phyloP scores from a whole-genome alignment of 35 echinoderm and acorn worm species.

The Anneissia japonica region DNA sequence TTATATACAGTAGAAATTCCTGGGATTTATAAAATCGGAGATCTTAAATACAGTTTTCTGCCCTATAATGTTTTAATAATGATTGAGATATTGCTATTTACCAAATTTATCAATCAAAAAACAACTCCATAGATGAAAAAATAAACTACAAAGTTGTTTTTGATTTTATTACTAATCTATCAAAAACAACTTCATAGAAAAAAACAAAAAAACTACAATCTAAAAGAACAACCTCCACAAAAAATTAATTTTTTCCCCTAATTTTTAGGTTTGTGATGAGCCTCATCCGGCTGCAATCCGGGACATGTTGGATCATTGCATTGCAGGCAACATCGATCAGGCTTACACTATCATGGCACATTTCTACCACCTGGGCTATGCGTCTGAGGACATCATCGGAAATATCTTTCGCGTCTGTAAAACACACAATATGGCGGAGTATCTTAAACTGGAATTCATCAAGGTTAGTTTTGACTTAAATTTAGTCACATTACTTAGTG shows the following conservation, averaged over 20 bases:
- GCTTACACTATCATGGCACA: constrained; percentile 88
- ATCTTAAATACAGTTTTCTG: too few species aligned
- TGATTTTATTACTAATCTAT: background rate
- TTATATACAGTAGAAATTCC: too few species aligned
- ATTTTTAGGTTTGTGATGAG: constrained; percentile 88
- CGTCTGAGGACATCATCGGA: constrained; percentile 78
- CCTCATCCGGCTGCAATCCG: constrained; percentile 85
- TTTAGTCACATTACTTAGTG: too few species aligned
- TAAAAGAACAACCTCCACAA: background rate
- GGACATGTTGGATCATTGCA: constrained; percentile 75
- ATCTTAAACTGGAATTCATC: constrained; percentile 91
- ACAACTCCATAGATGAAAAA: too few species aligned
- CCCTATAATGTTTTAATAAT: too few species aligned
- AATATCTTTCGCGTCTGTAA: constrained; percentile 90
- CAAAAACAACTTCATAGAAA: background rate
- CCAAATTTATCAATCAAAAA: too few species aligned
- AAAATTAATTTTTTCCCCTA: background rate
- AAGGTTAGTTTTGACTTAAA: constrained; percentile 63
- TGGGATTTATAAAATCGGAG: too few species aligned
- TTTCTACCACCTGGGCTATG: constrained; percentile 87
- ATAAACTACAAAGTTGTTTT: too few species aligned
- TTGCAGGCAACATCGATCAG: constrained; percentile 86
- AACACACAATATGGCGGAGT: constrained; percentile 84
- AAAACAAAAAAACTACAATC: background rate
- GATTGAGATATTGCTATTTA: too few species aligned